Evolutionary conservation across 2,888 invertebrate species (phyloP), one percentile per base, ranked within the genome.

Genomic region (Periphyllus acericola): DNA sequence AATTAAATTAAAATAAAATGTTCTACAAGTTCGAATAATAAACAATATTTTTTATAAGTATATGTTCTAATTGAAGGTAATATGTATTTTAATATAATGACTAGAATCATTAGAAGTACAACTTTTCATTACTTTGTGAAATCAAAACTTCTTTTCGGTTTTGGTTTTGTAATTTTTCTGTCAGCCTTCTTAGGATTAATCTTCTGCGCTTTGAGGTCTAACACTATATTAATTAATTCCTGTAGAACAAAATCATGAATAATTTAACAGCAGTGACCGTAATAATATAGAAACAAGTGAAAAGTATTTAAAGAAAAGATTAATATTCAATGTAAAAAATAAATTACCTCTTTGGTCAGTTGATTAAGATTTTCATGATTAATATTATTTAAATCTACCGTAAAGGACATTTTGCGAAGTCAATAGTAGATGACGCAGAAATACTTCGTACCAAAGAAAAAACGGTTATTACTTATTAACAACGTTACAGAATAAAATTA

Each of bases 101-200:
- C 34, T 17, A 5, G 4, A 72, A 17, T 34, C 32, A 32, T 72
- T 14, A 34, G 1, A 32, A 32, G 72, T 74, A 83, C 0, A 29
- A 29, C 46, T 68, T 52, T 46, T 36, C 19, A 52, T 79, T 87
- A 87, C 86, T 87, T 87, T 17, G 79, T 25, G n/a, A 87, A 87
- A 87, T 87, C 86, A 74, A 87, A 80, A 87, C 21, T 55, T 80
- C 74, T 84, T 40, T 84, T 84, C 8, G 60, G 83, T 66, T 84
- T 84, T 3, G n/a, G 9, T 55, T 46, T 78, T 40, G 29, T n/a
- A 17, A 36, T n/a, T 71, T 87, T 80, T 11, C 21, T 74, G 8
- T 19, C 60, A 3, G 0, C 21, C 40, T 87, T 87, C 40, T 87
- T 85, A 19, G n/a, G 14, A 6, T 74, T 29, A 29, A 72, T 34